These are phyloP conservation scores for Platysteira castanea DNA, from an alignment of 2,113 vertebrate genomes.

Conservation along the genomic window DNA sequence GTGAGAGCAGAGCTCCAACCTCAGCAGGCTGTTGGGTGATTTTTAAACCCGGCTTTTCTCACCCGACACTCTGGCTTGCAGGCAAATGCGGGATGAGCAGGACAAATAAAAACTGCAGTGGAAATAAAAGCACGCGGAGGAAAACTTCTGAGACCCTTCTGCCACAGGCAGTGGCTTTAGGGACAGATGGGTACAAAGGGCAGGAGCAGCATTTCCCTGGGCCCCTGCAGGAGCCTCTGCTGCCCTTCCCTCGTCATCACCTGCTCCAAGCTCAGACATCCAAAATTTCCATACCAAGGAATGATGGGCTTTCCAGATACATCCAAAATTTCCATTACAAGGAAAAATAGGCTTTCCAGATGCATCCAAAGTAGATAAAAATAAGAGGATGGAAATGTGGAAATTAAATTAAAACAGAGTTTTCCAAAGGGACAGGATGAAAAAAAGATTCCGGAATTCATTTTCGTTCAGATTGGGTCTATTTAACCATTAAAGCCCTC, in stretches of 20 bases:
- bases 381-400: not conserved
- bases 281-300: not conserved
- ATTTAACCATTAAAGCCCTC: not conserved
- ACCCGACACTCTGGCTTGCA: not conserved
- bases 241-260: not conserved
- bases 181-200: rapidly evolving
- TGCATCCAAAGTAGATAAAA: not conserved
- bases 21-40: not conserved
- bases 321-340: not conserved
- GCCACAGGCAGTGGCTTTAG: not conserved
- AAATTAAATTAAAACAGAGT: not conserved
- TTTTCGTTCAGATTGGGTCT: not conserved
- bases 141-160: not conserved
- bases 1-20: not conserved
- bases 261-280: rapidly evolving
- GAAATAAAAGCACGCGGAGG: not conserved
- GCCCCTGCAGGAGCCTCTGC: not conserved
- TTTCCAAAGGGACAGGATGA: not conserved
- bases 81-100: not conserved
- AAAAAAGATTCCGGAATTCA: not conserved
- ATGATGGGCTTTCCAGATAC: not conserved
- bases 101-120: not conserved
- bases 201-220: not conserved
- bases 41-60: not conserved
- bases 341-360: not conserved